These are phyloP conservation scores for Ctenopoma kingsleyae DNA, from an alignment of 2,797 vertebrate species.

Conservation along the genomic window DNA sequence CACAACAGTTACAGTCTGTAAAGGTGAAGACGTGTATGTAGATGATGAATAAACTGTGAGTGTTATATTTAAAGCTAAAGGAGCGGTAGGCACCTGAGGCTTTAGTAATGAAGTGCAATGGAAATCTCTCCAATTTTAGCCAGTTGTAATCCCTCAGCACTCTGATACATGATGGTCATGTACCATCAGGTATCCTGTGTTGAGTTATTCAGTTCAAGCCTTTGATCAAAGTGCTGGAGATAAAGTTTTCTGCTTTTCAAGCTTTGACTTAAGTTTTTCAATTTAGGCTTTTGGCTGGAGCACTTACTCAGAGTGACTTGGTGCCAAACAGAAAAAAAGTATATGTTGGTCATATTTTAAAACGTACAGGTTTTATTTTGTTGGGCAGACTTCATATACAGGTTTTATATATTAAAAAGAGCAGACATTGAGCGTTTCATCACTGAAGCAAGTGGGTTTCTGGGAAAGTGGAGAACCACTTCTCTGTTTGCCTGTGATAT, in stretches of 20 bases:
- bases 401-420: neutral
- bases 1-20: conserved; percentile 41
- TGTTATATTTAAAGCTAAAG: conserved; percentile 38
- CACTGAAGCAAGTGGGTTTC: conserved; percentile 16
- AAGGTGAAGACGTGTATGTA: neutral
- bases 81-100: conserved; percentile 18
- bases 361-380: conserved; percentile 16
- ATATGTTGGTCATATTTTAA: conserved; percentile 25
- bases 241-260: conserved; percentile 8
- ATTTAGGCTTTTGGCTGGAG: conserved; percentile 19
- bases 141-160: conserved; percentile 2
- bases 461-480: conserved; percentile 1
- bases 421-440: neutral
- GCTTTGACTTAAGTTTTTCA: conserved; percentile 9
- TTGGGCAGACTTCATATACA: neutral
- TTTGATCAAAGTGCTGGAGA: conserved; percentile 29
- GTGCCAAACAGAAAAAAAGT: conserved; percentile 49
- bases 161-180: conserved; percentile 1
- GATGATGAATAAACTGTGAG: conserved; percentile 28
- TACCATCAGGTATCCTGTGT: conserved; percentile 7
- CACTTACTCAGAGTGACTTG: conserved; percentile 13
- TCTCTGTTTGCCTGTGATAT: neutral
- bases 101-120: conserved; percentile 45
- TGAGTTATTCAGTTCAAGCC: conserved; percentile 14
- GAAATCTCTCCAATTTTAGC: neutral